phyloP scores from a whole-genome alignment of 92 coral and sea anemone genomes.

The Umimayanthus chanpuru region DNA sequence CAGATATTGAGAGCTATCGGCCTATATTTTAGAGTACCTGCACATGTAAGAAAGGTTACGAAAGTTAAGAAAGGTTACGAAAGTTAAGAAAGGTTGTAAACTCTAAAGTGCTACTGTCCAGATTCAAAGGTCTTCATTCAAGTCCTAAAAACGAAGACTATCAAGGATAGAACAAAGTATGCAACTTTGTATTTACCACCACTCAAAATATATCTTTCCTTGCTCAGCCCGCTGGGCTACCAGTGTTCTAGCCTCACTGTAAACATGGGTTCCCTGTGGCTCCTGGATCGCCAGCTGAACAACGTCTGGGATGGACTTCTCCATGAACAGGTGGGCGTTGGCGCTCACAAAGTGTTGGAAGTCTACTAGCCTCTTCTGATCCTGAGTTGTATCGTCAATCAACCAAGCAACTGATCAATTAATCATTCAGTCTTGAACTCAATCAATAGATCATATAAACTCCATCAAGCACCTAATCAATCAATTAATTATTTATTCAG shows the following conservation, averaged over 20 bases:
- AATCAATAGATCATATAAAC: no score
- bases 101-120: no score
- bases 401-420: neutral
- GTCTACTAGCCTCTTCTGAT: slow-evolving; percentile 67
- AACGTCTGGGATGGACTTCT: slow-evolving; percentile 78
- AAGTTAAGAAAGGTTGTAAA: no score
- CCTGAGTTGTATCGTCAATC: slow-evolving; percentile 36
- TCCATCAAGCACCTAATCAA: no score
- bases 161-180: no score
- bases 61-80: no score
- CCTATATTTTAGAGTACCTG: no score
- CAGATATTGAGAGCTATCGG: no score
- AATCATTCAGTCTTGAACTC: neutral
- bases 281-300: slow-evolving; percentile 89
- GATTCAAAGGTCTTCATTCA: no score
- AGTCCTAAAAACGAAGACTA: no score
- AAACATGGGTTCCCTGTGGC: slow-evolving; percentile 70
- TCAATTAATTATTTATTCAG: neutral
- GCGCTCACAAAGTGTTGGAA: slow-evolving; percentile 91
- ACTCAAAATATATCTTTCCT: slow-evolving; percentile 79
- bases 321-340: slow-evolving; percentile 85
- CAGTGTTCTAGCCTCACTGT: slow-evolving; percentile 73
- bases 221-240: slow-evolving; percentile 57
- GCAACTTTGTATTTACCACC: slow-evolving; percentile 73
- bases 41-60: no score